Base-by-base conservation (phyloP, 2,888 invertebrate species). In the Lagria hirta region DNA sequence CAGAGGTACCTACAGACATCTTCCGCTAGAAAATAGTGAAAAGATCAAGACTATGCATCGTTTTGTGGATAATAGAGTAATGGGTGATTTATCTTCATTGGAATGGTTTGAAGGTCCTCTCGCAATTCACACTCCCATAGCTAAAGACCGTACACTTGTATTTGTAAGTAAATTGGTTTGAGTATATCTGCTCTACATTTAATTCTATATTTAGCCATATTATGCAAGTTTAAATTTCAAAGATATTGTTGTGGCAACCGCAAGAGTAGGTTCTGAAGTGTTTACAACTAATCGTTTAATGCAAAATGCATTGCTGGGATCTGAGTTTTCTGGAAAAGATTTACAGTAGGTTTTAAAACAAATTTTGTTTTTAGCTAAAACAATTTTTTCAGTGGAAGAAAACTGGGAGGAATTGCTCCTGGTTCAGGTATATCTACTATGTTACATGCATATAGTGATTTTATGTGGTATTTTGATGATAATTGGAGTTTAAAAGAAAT, bases 11-110 rank as follows among this genome's bases (percentile, higher is more conserved):
- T 92, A 89, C 66, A 79, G 92, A 8, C 92, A 95, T 70, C 68
- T 91, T 5, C 75, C 81, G 1, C 65, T 93, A 1, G 75, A 78
- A 5, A 73, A 79, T 23, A 49, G 75, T 10, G 65, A 71, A 4
- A 68, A 69, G 0, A 70, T 75, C 0, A 63, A 71, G 2, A 74
- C 69, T 4, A 77, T 80, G 48, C 88, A 93, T 65, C 85, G 84
- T 0, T 90, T 80, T 66, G 82, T 85, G 2, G 89, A 91, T 69
- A 82, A 86, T 0, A 61, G 80, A n/a, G 82, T 85, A 0, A 79
- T 86, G 37, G 96, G 96, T 29, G 96, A 97, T 66, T 74, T 97
- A 36, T 86, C 89, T 0, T 86, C 89, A 1, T 66, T 97, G 23
- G 77, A 73, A 7, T 93, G 92, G 92, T 70, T 93, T 3, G 84